Base-by-base conservation (phyloP, 2,113 vertebrate species). In the Lycaon pictus region DNA sequence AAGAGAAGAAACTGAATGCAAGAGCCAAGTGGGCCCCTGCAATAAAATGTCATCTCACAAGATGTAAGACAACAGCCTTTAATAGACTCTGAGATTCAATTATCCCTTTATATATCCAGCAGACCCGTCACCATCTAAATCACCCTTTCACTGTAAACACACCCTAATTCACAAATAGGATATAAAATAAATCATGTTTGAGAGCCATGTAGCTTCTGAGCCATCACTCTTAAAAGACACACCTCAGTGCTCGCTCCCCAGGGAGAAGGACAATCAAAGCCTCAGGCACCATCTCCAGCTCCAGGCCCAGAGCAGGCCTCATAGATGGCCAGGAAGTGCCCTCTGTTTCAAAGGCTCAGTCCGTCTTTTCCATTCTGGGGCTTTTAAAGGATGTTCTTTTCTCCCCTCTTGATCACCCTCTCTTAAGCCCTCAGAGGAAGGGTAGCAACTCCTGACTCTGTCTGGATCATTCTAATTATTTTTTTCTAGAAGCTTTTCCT, bases 51-150 rank as follows among this genome's bases (percentile, higher is more conserved):
- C 98, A 92, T 86, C 93, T 55, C 23, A 10, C 53, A 82, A 82
- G 97, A 27, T 2, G 6, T 63, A 95, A 90, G 65, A 96, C 7
- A 76, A 17, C 7, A 20, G 32, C 37, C 97, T 95, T 86, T 97
- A 95, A 93, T 88, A 93, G 96, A 71, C 96, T 60, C 86, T n/a
- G 71, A 96, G 96, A 97, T 96, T 93, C 86, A 88, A 97, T 91
- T 96, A 95, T 85, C 19, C 77, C 74, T 95, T 80, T 69, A 35
- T 81, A 89, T 96, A 17, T 90, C 83, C 86, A 90, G 0, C 51
- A 62, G 94, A 32, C 76, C 90, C 20, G 11, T 69, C 23, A 51
- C 86, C 51, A 9, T 65, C 81, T 95, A 95, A 96, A 95, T 37
- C 95, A 60, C 65, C 90, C n/a, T 82, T 71, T 67, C 25, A 16